phyloP scores from a whole-genome alignment of 2,797 vertebrate genomes.

The Megalops cyprinoides region DNA sequence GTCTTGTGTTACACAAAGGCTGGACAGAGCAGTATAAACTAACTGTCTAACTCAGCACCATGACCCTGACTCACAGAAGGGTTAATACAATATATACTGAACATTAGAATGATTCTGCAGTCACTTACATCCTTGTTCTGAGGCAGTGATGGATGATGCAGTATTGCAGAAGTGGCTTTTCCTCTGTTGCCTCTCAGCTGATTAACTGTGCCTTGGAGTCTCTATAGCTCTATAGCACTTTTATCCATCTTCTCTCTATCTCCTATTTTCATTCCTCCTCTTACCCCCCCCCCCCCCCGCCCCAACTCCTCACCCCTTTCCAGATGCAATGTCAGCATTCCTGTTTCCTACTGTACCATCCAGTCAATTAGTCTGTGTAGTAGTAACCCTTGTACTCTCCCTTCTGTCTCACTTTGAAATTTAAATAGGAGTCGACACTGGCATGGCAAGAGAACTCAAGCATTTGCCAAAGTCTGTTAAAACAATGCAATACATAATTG shows the following conservation, averaged over 20 bases:
- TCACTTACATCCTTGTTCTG: neutral
- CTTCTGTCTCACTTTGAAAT: slow-evolving; percentile 1
- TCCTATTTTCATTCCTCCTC: neutral
- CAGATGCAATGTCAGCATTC: neutral
- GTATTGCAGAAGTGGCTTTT: slow-evolving; percentile 3
- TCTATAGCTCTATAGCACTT: neutral
- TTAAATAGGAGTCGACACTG: slow-evolving; percentile 12
- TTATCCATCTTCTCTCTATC: neutral
- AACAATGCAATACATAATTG: neutral
- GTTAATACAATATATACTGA: neutral
- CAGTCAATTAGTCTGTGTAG: neutral
- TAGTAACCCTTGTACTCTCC: neutral
- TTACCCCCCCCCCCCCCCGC: neutral
- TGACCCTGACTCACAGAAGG: neutral
- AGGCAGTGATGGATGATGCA: slow-evolving; percentile 2
- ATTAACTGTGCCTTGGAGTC: neutral
- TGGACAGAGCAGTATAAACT: neutral
- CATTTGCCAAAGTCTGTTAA: neutral
- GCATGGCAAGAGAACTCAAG: neutral
- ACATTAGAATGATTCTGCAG: neutral
- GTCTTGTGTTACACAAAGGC: neutral
- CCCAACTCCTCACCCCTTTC: too few relatives aligned
- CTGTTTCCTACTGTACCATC: neutral
- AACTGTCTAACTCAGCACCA: neutral
- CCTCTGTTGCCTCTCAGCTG: neutral